phyloP scores from a whole-genome alignment of 2,888 invertebrate species.

The Meloe dianella region DNA sequence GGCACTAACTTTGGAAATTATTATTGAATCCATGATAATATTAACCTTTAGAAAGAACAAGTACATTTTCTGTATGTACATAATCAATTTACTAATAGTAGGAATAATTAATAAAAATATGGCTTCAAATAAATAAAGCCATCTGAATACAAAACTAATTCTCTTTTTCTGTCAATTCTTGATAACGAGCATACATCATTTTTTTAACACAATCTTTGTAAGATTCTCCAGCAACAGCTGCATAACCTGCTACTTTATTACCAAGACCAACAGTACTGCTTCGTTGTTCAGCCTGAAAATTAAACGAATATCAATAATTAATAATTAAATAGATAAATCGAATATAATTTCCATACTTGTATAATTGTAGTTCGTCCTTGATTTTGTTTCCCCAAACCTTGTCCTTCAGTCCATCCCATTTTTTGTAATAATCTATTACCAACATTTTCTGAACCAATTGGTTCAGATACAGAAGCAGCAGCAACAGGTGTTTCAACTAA shows the following conservation, averaged over 20 bases:
- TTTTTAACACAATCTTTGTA: constrained; percentile 91
- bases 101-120: background rate
- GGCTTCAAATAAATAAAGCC: background rate
- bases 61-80: background rate
- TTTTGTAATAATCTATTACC: constrained; percentile 95
- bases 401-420: constrained; percentile 99
- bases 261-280: constrained; percentile 82
- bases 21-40: background rate
- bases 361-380: constrained; percentile 94
- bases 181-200: constrained; percentile 86
- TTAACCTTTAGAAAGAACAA: background rate
- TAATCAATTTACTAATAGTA: background rate
- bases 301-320: constrained; percentile 15
- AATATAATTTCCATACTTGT: constrained; percentile 66
- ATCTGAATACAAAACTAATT: constrained; percentile 28
- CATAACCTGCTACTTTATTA: constrained; percentile 78
- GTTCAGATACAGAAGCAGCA: constrained; percentile 67
- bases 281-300: constrained; percentile 63
- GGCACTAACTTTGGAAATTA: constrained; percentile 6
- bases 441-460: constrained; percentile 86
- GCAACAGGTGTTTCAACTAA: constrained; percentile 59
- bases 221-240: constrained; percentile 81
- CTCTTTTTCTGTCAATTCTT: constrained; percentile 75
- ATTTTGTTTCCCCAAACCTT: constrained; percentile 91
- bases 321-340: constrained; percentile 7